Conservation (phyloP, 1,140 invertebrate species). For the Bombus balteatus region DNA sequence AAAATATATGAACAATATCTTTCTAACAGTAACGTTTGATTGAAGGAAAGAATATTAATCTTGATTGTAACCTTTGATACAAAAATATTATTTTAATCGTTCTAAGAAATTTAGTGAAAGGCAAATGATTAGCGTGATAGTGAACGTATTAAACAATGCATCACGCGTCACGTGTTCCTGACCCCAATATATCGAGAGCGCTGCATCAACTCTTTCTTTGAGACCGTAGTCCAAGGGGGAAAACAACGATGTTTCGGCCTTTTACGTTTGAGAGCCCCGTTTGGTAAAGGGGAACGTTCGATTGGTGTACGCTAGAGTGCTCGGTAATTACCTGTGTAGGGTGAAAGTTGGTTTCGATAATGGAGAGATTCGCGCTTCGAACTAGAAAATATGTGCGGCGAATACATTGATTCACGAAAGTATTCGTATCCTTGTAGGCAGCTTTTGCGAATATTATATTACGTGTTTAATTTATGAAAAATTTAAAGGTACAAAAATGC, state of each 20-base stretch:
- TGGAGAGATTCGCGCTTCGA: background rate
- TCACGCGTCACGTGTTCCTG: constrained; percentile 16
- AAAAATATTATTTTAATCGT: too few relatives aligned
- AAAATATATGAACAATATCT: too few relatives aligned
- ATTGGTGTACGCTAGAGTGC: background rate
- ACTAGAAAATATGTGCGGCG: background rate
- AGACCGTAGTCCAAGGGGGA: background rate
- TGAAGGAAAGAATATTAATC: too few relatives aligned
- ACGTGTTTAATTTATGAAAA: too few relatives aligned
- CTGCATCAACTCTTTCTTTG: background rate
- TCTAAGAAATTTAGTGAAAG: too few relatives aligned
- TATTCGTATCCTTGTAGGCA: background rate
- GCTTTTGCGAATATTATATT: too few relatives aligned
- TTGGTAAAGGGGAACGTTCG: constrained; percentile 7
- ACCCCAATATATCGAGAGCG: constrained; percentile 45
- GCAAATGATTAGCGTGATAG: too few relatives aligned
- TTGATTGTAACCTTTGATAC: too few relatives aligned
- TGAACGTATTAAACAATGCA: constrained; percentile 46
- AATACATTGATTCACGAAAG: background rate
- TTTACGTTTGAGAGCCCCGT: constrained; percentile 10
- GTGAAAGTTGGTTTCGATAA: background rate
- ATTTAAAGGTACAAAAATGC: too few relatives aligned
- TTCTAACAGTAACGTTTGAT: too few relatives aligned
- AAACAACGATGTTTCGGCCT: constrained; percentile 14
- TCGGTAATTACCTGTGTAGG: background rate